A percentile compares a stretch with the other conserved stretches of the same genome.
Conservation (phyloP, 2,797 vertebrate species). For the Gobio occitaniae region DNA sequence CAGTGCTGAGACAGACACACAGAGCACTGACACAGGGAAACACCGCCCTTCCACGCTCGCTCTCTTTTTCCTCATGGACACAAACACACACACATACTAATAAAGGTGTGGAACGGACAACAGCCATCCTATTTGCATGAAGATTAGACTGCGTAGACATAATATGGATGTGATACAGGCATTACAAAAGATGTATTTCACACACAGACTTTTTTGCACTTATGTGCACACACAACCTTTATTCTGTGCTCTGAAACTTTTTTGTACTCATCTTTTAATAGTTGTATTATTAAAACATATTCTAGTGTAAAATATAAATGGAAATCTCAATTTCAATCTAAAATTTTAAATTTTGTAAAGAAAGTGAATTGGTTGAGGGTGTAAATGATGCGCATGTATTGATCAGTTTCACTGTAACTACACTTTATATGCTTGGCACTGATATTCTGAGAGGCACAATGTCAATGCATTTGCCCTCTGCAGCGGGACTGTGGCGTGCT, state of each 20-base stretch:
- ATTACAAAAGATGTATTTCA: neutral
- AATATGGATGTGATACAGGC: neutral
- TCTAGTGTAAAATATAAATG: neutral
- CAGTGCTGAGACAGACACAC: conserved; percentile 58
- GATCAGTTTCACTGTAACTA: neutral
- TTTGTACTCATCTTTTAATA: neutral
- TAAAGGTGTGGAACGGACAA: conserved; percentile 19
- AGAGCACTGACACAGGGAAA: conserved; percentile 60
- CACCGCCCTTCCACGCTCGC: conserved; percentile 35
- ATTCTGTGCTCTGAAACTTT: neutral
- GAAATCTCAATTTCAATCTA: neutral
- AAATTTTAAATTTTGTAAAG: neutral
- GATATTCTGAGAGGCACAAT: conserved; percentile 1
- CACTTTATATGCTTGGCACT: neutral
- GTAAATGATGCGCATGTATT: neutral
- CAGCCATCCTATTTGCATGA: conserved; percentile 15
- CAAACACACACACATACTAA: conserved; percentile 35
- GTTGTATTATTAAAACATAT: neutral
- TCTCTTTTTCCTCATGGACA: conserved; percentile 46
- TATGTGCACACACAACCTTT: neutral
- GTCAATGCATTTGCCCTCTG: conserved; percentile 21
- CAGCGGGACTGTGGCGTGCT: conserved; percentile 3
- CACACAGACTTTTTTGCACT: neutral
- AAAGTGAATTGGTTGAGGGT: neutral
- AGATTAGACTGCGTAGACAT: neutral